phyloP scores from a whole-genome alignment of 2,888 invertebrate genomes.

The Pharmacophagus antenor region DNA sequence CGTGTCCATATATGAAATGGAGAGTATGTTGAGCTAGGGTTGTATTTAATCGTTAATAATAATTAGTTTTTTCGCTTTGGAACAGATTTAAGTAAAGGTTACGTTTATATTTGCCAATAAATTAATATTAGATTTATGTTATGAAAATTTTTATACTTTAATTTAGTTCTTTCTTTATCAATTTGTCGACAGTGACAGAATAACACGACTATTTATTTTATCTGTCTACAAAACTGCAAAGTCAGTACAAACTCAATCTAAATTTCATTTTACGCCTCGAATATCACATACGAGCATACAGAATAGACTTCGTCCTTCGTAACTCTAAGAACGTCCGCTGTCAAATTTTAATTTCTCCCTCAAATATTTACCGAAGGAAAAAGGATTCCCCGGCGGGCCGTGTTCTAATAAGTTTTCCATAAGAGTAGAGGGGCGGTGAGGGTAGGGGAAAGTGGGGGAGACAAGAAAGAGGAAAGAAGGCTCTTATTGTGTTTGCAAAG shows the following conservation, averaged over 20 bases:
- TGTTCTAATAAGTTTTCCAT: constrained; percentile 81
- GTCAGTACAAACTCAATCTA: constrained; percentile 75
- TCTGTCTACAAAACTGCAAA: constrained; percentile 46
- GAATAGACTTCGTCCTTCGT: constrained; percentile 68
- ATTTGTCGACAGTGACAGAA: constrained; percentile 27
- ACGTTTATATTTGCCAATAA: too few species aligned
- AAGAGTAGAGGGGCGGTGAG: constrained; percentile 58
- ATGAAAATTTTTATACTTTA: background rate
- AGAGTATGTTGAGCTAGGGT: too few species aligned
- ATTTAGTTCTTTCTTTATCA: constrained; percentile 35
- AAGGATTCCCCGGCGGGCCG: constrained; percentile 79
- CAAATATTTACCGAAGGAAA: constrained; percentile 81
- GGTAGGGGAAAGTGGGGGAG: constrained; percentile 43
- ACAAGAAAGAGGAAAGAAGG: constrained; percentile 54
- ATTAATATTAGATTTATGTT: background rate
- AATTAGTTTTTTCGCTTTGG: too few species aligned
- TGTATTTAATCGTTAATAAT: too few species aligned
- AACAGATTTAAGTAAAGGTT: too few species aligned
- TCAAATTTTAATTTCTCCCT: constrained; percentile 81
- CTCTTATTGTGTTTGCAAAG: constrained; percentile 81
- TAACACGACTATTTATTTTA: constrained; percentile 32
- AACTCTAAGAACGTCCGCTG: constrained; percentile 67
- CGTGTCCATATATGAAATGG: too few species aligned
- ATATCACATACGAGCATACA: constrained; percentile 75
- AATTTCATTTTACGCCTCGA: constrained; percentile 79